Conservation (phyloP, 2,113 vertebrate genomes). For the Ahaetulla prasina region DNA sequence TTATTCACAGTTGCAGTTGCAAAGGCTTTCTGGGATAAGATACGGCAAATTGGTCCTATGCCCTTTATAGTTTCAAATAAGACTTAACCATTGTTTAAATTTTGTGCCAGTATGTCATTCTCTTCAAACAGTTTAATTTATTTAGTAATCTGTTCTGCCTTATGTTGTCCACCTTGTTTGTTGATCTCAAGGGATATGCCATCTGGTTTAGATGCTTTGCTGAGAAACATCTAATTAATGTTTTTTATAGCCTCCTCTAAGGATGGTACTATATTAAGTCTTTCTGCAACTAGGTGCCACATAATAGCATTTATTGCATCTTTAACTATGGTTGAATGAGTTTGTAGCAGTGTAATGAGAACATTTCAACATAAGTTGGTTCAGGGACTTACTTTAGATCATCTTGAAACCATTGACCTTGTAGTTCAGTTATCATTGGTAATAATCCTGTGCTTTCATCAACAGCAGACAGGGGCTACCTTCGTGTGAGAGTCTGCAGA, state of each 20-base stretch:
- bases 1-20: background rate
- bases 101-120: background rate
- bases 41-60: background rate
- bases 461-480: background rate
- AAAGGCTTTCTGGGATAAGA: background rate
- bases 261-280: conserved; percentile 7
- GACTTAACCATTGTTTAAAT: conserved; percentile 4
- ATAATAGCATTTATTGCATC: conserved; percentile 9
- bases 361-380: background rate
- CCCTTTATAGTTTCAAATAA: background rate
- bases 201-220: background rate
- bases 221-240: conserved; percentile 16
- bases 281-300: background rate
- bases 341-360: background rate
- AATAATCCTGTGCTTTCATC: background rate
- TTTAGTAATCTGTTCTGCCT: background rate
- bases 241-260: conserved; percentile 12
- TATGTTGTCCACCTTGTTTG: conserved; percentile 10
- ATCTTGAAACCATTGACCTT: background rate
- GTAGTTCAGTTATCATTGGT: background rate
- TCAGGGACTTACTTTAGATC: background rate
- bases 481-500: background rate
- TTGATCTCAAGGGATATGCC: conserved; percentile 14
- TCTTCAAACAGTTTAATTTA: background rate
- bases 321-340: conserved; percentile 2